A percentile compares a stretch with the other conserved stretches of the same genome.
These are phyloP conservation scores for Apodemus speciosus DNA, from an alignment of 2,113 vertebrate species.

Conservation along the genomic window DNA sequence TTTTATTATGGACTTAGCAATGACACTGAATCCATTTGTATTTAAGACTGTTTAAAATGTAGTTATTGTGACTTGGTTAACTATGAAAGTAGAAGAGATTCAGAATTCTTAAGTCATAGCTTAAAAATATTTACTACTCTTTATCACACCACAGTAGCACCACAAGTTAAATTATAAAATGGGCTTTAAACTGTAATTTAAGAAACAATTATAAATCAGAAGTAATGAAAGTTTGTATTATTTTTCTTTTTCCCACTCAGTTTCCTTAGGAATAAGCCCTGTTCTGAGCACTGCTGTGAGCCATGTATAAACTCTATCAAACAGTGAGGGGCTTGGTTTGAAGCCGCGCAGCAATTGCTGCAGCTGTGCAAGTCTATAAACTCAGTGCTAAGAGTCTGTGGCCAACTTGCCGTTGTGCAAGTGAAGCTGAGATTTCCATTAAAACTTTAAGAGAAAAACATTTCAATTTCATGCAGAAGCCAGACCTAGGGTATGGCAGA, in stretches of 20 bases:
- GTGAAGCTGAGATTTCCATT: conserved; percentile 81
- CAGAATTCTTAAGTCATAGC: conserved; percentile 85
- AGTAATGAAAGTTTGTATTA: conserved; percentile 79
- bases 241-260: conserved; percentile 86
- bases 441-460: conserved; percentile 79
- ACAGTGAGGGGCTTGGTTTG: conserved; percentile 80
- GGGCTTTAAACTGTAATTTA: conserved; percentile 87
- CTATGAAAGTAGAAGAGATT: conserved; percentile 85
- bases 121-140: conserved; percentile 86
- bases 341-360: conserved; percentile 83
- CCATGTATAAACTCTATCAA: conserved; percentile 84
- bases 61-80: conserved; percentile 87
- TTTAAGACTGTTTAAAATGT: conserved; percentile 89
- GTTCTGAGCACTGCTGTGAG: conserved; percentile 88
- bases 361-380: conserved; percentile 81
- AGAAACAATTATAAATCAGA: conserved; percentile 85
- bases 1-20: conserved; percentile 91
- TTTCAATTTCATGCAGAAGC: conserved; percentile 69
- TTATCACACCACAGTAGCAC: conserved; percentile 84
- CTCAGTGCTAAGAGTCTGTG: conserved; percentile 79
- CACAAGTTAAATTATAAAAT: conserved; percentile 88
- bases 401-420: conserved; percentile 79
- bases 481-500: conserved; percentile 75
- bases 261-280: conserved; percentile 84
- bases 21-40: conserved; percentile 91